Evolutionary conservation across 2,888 invertebrate species (phyloP), one percentile per base, ranked within the genome.

Genomic region (Sthenelais limicola): DNA sequence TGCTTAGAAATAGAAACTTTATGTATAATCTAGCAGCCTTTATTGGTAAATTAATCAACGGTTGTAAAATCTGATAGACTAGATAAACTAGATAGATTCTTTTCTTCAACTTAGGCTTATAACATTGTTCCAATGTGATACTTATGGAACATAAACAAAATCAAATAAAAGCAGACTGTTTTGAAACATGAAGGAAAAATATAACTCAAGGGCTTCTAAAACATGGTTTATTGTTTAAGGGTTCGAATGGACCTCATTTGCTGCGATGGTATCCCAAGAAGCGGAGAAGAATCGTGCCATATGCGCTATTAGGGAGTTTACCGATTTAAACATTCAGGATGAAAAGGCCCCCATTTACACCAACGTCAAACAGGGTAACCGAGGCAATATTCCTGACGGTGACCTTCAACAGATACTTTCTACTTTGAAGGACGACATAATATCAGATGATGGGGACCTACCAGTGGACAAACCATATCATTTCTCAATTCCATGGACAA

Each of bases 391-490:
- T 2, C 38, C 9, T 35, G 62, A 62, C n/a, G 24, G 24, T 9
- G 38, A 38, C 9, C 38, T 62, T 21, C 12, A 21, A 12, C 12
- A 4, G n/a, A 21, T 62, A 21, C 38, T 62, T 35, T 38, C 15
- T 12, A 62, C 35, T 1, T 21, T 62, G 62, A 62, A 62, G 62
- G 62, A 62, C 26, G 62, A 62, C 28, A 62, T 62, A 3, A 62
- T 62, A 35, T 38, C 38, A 26, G 38, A 62, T 35, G 62, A 62
- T 21, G 62, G 62, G 24, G 62, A 62, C 7, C 24, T 62, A 2
- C 35, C 43, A 43, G 43, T 62, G 62, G 62, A 62, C 35, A 62
- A 35, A 18, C 38, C 62, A 24, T 62, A 38, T 43, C 62, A 62
- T 24, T 35, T 43, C 35, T 12, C 38, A 9, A 21, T 62, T 5